Evolutionary conservation across 1,140 invertebrate species (phyloP), one percentile per base, ranked within the genome.

Genomic region (Lordiphosa collinella): DNA sequence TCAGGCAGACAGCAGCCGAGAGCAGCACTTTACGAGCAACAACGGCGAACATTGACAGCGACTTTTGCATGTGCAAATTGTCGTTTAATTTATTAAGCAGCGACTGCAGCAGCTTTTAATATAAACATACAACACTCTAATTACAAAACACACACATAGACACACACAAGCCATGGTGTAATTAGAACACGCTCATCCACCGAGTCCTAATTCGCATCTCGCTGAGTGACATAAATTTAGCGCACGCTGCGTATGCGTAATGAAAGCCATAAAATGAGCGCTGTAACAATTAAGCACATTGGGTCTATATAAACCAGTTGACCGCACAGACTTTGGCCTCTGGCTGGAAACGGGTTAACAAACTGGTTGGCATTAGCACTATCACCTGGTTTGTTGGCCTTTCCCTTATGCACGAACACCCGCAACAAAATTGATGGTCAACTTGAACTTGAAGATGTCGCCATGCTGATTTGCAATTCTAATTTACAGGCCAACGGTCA

Each of bases 21-120:
- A 65, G 41, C 49, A 50, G 32, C 74, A 63, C 54, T 71, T 68
- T 71, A 67, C 54, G 64, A 68, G 64, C 58, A 49, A 14, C 55
- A 46, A 10, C 48, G 53, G 44, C 10, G 35, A 58, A 13, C 53
- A 60, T 44, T 18, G 25, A 29, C 34, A 38, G 43, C 50, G 25
- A 68, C 41, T 74, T 69, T 55, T 62, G 52, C 74, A 73, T 75
- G 80, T 72, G 74, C 59, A 80, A 85, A 85, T 86, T 85, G 70
- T 80, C 79, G 80, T 75, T 85, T 85, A 86, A 85, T 85, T 86
- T 85, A 86, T 85, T 85, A 86, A 74, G 65, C 74, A 68, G 41
- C 76, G 55, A 82, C 38, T 60, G 68, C 52, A 52, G 48, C 52
- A 41, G 66, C 66, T 71, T 76, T 80, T 84, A 82, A 82, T 80